Percentiles rank a stretch among this genome's conserved stretches.
Evolutionary conservation across 2,113 vertebrate species (phyloP).

Genomic region (Dicaeum eximium): DNA sequence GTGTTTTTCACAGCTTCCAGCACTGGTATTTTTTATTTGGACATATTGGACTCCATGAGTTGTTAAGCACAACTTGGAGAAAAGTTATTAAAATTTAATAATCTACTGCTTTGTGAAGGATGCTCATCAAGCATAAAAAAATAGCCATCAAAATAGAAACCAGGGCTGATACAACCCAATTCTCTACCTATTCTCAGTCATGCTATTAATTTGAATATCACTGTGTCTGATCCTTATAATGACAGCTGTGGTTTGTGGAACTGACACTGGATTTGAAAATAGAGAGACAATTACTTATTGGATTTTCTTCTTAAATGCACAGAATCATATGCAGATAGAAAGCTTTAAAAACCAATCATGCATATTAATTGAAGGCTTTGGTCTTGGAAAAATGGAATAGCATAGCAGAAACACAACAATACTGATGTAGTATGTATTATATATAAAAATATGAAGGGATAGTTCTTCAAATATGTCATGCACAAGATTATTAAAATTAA

Average conservation of each 20-base stretch:
- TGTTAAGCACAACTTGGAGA: neutral
- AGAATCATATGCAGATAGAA: neutral
- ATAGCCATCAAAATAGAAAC: neutral
- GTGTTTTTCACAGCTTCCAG: neutral
- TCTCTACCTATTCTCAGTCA: neutral
- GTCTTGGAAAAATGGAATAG: neutral
- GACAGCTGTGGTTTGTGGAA: neutral
- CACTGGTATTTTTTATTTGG: neutral
- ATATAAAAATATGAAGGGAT: neutral
- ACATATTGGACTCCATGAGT: neutral
- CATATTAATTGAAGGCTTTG: neutral
- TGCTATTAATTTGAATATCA: neutral
- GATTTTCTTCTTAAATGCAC: neutral
- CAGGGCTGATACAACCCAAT: neutral
- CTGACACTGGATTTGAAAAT: neutral
- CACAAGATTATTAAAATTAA: constrained; percentile 53
- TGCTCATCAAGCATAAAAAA: neutral
- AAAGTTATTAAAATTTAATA: neutral
- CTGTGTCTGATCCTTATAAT: neutral
- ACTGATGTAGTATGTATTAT: neutral
- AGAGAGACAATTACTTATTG: neutral
- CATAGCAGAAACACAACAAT: neutral
- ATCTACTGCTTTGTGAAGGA: neutral
- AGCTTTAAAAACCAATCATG: neutral
- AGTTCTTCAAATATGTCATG: constrained; percentile 55